Evolutionary conservation across 2,113 vertebrate genomes (phyloP), one percentile per base, ranked within the genome.

Genomic region (Pomatorhinus ruficollis): DNA sequence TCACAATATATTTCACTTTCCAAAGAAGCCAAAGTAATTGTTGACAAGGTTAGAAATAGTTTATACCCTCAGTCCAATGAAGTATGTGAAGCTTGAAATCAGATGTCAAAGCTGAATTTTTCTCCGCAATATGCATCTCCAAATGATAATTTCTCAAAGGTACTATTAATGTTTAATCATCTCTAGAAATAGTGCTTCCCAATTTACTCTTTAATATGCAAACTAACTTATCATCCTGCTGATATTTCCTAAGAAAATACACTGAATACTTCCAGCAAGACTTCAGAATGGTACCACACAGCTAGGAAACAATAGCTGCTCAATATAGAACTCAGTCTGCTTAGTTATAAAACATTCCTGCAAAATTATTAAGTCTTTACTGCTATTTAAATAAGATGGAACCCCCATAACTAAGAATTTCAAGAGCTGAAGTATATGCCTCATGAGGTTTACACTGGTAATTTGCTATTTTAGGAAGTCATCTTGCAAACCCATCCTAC

Each of bases 21-120:
- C 35, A 81, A 93, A 86, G 52, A 83, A 91, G 47, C 4, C 39
- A 83, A 93, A 91, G 60, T 33, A 64, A 91, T 64, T 30, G 30
- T 27, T 70, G 42, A 23, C 30, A 83, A 60, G 40, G 9, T 27
- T 83, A 54, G 27, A 94, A 93, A 30, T 61, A 71, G 31, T 81
- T 94, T 80, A 86, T 90, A 30, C 5, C 24, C 3, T 84, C 69
- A 75, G 31, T 44, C 28, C 27, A 87, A 49, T 76, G 82, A 90
- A 76, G 42, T 54, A 64, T 61, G 16, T 9, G 33, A 88, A 90
- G 68, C 19, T 63, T 90, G 39, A 94, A 95, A 96, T 77, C 91
- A 95, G 95, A 95, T 90, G 50, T 76, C 74, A 93, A 93, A 94
- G 42, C 25, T 88, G 39, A 83, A 44, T 85, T 94, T 90, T 91